Base-by-base conservation (phyloP, 2,113 vertebrate genomes). In the Gopherus flavomarginatus region DNA sequence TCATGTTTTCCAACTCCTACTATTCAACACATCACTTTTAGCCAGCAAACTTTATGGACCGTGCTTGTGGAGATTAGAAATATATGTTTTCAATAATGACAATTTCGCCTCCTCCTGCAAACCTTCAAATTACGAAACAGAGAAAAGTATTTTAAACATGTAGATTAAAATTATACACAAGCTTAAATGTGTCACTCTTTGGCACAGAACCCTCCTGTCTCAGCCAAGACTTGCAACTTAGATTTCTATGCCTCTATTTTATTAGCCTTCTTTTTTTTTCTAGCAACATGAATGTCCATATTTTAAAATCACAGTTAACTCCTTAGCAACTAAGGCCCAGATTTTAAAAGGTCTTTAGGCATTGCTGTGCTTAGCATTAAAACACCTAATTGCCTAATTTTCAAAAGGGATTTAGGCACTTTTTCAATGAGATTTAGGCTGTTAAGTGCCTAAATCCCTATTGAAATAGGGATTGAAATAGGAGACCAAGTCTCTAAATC, bases 101-200 rank as follows among this genome's bases (percentile, higher is more conserved):
- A 90, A n/a, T 69, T 90, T 93, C 69, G 85, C 90, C 91, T 90
- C 88, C 86, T 69, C 84, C 90, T 84, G 83, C 85, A 62, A 81
- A 78, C 89, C 95, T 90, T 97, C 81, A 56, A 50, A 96, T 96
- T 97, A 92, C 42, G 44, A 92, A 97, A 95, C 0, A 5, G 5
- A 31, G 94, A 92, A 85, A 98, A 98, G 79, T 94, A 98, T 98
- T 96, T 96, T 92, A 97, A 98, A 87, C 96, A 95, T 0, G 87
- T 81, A 92, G 96, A 93, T 96, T 26, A 86, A 96, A 98, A 98
- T 97, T 95, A 94, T 65, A 85, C 95, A 54, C 95, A n/a, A 49
- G 90, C 96, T 94, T 91, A 81, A 93, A 78, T 5, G 57, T 86
- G 81, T 97, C 82, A 79, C 10, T 56, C 94, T 47, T 94, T 98